Base-by-base conservation (phyloP, 2,888 invertebrate species). In the Adela reaumurella region DNA sequence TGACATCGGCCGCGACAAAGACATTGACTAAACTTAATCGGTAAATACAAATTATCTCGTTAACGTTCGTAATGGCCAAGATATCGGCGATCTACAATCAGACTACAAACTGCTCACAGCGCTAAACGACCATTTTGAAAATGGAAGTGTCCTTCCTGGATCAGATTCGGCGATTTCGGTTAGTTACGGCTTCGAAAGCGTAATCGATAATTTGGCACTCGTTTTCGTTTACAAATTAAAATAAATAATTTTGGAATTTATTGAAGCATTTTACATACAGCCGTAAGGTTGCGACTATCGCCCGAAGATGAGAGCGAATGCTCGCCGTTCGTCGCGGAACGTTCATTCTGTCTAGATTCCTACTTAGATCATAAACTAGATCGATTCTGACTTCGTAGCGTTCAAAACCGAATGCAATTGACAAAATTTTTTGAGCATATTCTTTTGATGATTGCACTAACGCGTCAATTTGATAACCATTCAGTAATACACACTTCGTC, bases 11-110 rank as follows among this genome's bases (percentile, higher is more conserved):
- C 76, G 76, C 70, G 62, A 67, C 59, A 73, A 73, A 74, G 71
- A 64, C 60, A 71, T 72, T 77, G 76, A 77, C 78, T 77, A 76
- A 76, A 71, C 72, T 74, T 76, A 76, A 70, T 72, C 70, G 74
- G 74, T 77, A 76, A 74, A 76, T 35, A 70, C 68, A 73, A n/a
- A 69, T 68, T 68, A 71, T 68, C 35, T 35, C 35, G 66, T 71
- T 70, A 72, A 72, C 64, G 63, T 68, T 45, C 45, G 45, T 68
- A 68, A 77, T 78, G 78, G 78, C 76, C 78, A 78, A 78, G 78
- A 78, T 74, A 76, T 70, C 78, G 78, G 78, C 78, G 71, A 77
- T 77, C 73, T 68, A 60, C 57, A 48, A 35, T 69, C 71, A 74
- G 35, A 35, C 35, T 35, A 35, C 35, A 14, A 35, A 14, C 35